Evolutionary conservation across 2,888 invertebrate species (phyloP).

Genomic region (Athalia cordata): DNA sequence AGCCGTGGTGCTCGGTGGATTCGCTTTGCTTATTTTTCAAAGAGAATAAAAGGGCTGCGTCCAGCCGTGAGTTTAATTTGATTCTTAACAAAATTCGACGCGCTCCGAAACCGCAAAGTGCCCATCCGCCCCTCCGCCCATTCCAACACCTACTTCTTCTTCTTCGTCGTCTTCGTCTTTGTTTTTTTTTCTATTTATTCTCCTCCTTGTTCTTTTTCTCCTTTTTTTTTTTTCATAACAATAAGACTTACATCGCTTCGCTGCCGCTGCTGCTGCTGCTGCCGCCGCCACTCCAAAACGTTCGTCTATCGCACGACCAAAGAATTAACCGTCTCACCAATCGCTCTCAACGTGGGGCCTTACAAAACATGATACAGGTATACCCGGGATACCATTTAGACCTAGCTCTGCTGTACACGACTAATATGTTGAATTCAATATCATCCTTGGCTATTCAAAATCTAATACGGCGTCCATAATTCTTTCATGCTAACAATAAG

Average conservation of each 20-base stretch:
- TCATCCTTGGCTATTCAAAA: no score
- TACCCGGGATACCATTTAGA: no score
- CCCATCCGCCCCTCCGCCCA: slow-evolving; percentile 43
- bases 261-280: slow-evolving; percentile 21
- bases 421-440: no score
- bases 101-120: slow-evolving; percentile 53
- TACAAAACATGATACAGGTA: no score
- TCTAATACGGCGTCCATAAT: no score
- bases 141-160: slow-evolving; percentile 29
- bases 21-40: slow-evolving; percentile 43
- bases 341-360: no score
- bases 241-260: slow-evolving; percentile 33
- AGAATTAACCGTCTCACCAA: slow-evolving; percentile 12
- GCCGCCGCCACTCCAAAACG: slow-evolving; percentile 10
- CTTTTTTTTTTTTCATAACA: neutral
- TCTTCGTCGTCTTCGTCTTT: no score
- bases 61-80: slow-evolving; percentile 70
- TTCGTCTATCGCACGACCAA: neutral
- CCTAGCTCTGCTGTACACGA: no score
- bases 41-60: slow-evolving; percentile 51
- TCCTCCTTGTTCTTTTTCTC: neutral
- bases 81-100: slow-evolving; percentile 71
- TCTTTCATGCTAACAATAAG: no score
- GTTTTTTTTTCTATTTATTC: no score
- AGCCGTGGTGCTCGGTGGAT: slow-evolving; percentile 57